Conservation (phyloP, 2,888 invertebrate genomes). For the Dioctria rufipes region DNA sequence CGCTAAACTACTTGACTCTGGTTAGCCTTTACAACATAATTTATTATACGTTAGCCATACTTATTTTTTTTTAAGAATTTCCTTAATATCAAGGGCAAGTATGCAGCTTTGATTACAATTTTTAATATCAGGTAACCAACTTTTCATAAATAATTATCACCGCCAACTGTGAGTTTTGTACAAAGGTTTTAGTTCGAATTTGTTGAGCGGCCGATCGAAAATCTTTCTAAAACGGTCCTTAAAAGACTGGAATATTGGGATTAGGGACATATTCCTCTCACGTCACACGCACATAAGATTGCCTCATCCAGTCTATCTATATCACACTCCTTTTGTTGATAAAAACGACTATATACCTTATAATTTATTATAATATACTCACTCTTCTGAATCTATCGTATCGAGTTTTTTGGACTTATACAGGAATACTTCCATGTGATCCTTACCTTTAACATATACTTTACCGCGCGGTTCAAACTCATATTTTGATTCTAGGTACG, state of each 20-base stretch:
- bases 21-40: neutral
- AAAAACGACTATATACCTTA: slow-evolving; percentile 5
- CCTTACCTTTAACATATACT: slow-evolving; percentile 97
- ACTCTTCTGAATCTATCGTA: slow-evolving; percentile 34
- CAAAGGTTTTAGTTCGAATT: neutral
- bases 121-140: slow-evolving; percentile 5
- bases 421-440: slow-evolving; percentile 93
- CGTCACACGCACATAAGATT: neutral
- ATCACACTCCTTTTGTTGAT: slow-evolving; percentile 16
- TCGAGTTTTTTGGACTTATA: slow-evolving; percentile 68
- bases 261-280: too few species aligned
- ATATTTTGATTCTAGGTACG: slow-evolving; percentile 81
- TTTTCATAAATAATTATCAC: slow-evolving; percentile 23
- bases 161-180: slow-evolving; percentile 12
- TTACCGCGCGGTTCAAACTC: slow-evolving; percentile 93
- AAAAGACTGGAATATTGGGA: slow-evolving; percentile 1
- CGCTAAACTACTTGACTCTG: neutral
- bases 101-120: slow-evolving; percentile 40
- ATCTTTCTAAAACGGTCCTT: slow-evolving; percentile 9
- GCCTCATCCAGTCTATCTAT: slow-evolving; percentile 22
- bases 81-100: slow-evolving; percentile 48
- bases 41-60: neutral
- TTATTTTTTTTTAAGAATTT: neutral
- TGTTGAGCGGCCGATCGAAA: neutral
- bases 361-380: neutral